Conservation (phyloP, 37 sponge, comb jelly and placozoan species). For the Aphrocallistes beatrix region DNA sequence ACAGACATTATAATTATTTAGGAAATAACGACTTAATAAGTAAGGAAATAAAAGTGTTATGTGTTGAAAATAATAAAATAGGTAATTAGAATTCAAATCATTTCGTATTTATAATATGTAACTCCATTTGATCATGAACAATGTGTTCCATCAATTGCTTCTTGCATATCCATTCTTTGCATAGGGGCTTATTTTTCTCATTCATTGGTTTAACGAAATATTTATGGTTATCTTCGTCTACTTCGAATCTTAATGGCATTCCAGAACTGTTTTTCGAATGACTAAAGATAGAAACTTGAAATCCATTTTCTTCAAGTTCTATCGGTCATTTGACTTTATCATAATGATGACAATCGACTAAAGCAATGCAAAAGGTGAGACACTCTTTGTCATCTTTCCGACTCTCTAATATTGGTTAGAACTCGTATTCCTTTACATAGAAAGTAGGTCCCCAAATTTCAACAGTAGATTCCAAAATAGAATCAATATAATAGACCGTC, state of each 20-base stretch:
- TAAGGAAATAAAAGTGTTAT: too few species aligned
- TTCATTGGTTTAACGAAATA: background rate
- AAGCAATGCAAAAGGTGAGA: background rate
- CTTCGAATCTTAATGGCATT: background rate
- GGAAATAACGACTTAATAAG: too few species aligned
- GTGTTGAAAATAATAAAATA: too few species aligned
- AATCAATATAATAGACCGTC: background rate
- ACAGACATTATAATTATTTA: too few species aligned
- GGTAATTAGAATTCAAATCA: too few species aligned
- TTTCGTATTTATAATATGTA: background rate
- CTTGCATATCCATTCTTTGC: background rate
- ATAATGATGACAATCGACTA: background rate
- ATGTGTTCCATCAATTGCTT: background rate
- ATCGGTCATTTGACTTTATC: background rate
- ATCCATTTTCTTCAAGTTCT: background rate
- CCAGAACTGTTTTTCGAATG: background rate
- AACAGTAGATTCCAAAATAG: background rate
- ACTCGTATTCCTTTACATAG: background rate
- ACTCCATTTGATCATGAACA: background rate
- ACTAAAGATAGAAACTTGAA: background rate
- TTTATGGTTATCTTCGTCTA: background rate
- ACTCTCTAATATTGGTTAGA: background rate
- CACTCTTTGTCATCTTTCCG: background rate
- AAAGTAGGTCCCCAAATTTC: background rate
- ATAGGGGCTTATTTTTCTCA: background rate